phyloP scores from a whole-genome alignment of 2,113 vertebrate species.

The Paedocypris sp. region DNA sequence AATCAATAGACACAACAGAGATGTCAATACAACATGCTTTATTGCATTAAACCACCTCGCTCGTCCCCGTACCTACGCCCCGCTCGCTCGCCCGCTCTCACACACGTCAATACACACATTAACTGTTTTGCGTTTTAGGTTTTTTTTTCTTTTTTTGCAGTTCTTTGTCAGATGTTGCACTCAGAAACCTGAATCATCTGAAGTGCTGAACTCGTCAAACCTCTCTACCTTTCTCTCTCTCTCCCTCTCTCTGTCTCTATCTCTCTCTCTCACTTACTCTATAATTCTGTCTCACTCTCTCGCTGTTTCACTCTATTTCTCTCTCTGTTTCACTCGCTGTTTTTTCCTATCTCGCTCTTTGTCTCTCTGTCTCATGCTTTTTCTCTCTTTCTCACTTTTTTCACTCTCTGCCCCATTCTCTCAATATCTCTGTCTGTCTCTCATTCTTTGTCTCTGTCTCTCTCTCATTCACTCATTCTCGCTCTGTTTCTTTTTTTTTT shows the following conservation, averaged over 20 bases:
- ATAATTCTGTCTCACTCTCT: constrained; percentile 1
- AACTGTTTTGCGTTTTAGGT: neutral
- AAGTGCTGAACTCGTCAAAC: constrained; percentile 9
- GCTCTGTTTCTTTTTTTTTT: too few relatives aligned
- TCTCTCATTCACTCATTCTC: too few relatives aligned
- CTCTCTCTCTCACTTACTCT: neutral
- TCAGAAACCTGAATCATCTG: neutral
- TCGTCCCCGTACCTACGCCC: constrained; percentile 40
- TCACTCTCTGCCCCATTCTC: too few relatives aligned
- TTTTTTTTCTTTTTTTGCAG: neutral
- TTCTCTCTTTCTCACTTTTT: too few relatives aligned
- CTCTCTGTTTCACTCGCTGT: too few relatives aligned
- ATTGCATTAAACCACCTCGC: constrained; percentile 66
- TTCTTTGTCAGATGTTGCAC: constrained; percentile 1
- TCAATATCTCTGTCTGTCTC: too few relatives aligned
- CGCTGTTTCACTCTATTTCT: too few relatives aligned
- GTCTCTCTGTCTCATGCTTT: too few relatives aligned
- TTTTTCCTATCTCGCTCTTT: too few relatives aligned
- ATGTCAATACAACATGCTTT: constrained; percentile 74
- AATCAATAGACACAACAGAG: constrained; percentile 74
- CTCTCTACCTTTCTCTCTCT: too few relatives aligned
- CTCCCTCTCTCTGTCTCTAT: neutral
- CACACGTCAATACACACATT: constrained; percentile 3
- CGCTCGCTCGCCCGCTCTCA: constrained; percentile 21
- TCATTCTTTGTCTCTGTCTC: too few relatives aligned